These are phyloP conservation scores for Acipenser ruthenus DNA, from an alignment of 2,797 vertebrate species.

Conservation along the genomic window DNA sequence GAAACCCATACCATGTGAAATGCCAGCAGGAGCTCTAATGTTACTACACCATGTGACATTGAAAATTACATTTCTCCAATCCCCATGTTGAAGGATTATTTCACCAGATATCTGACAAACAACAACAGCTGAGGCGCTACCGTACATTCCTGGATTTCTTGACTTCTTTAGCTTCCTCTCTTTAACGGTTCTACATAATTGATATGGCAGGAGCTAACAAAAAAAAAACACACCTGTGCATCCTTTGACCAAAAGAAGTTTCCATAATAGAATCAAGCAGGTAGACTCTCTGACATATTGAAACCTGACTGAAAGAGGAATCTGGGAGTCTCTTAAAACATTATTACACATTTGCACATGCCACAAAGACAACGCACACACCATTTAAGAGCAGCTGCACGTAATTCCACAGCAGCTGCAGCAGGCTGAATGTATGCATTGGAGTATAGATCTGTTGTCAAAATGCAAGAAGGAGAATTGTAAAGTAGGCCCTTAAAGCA, in stretches of 20 bases:
- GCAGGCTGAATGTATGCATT: not conserved
- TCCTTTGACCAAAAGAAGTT: not conserved
- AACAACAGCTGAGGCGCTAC: not conserved
- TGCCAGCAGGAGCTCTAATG: not conserved
- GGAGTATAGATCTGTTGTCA: not conserved
- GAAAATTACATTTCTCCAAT: not conserved
- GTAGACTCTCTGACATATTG: not conserved
- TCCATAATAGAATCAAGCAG: not conserved
- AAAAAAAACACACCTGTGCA: not conserved
- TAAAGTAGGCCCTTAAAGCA: not conserved
- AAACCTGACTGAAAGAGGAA: not conserved
- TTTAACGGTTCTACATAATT: too few species aligned
- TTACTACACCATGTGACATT: not conserved
- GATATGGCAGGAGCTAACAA: not conserved
- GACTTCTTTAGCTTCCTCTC: too few species aligned
- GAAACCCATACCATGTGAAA: too few species aligned
- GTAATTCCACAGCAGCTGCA: constrained; percentile 1
- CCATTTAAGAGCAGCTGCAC: not conserved
- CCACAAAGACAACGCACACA: not conserved
- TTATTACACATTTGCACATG: not conserved
- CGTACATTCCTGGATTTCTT: not conserved
- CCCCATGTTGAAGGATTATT: not conserved
- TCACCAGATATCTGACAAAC: not conserved
- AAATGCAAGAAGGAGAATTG: not conserved
- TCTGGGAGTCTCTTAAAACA: not conserved